phyloP scores from a whole-genome alignment of 2,113 vertebrate genomes.

The Ciconia stormi region DNA sequence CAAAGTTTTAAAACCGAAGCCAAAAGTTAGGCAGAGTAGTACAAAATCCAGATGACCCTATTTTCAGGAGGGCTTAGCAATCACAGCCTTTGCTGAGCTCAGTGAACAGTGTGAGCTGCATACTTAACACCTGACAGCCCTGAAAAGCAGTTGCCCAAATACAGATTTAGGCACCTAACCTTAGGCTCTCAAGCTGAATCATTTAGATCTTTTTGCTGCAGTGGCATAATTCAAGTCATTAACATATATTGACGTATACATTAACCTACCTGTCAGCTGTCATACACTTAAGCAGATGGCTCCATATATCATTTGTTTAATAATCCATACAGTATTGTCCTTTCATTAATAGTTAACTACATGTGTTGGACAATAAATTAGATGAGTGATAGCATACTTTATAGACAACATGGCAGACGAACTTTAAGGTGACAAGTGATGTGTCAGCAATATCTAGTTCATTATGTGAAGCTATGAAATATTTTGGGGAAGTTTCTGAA shows the following conservation, averaged over 20 bases:
- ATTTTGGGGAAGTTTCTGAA: background rate
- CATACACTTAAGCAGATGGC: background rate
- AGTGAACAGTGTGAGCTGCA: background rate
- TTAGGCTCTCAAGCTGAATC: background rate
- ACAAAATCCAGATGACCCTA: background rate
- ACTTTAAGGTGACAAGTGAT: background rate
- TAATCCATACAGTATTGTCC: conserved; percentile 18
- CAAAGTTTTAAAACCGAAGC: background rate
- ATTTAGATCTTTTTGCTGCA: background rate
- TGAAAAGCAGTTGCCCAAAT: background rate
- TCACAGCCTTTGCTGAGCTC: background rate
- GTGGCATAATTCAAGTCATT: conserved; percentile 27
- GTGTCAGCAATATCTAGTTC: background rate
- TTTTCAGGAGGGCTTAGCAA: background rate
- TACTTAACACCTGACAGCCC: background rate
- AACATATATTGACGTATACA: conserved; percentile 33
- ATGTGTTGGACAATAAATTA: conserved; percentile 8
- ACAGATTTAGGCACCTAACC: background rate
- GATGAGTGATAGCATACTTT: background rate
- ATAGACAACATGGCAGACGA: background rate
- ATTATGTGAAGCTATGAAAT: background rate
- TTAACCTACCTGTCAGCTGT: conserved; percentile 25
- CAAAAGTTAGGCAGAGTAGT: background rate
- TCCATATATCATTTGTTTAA: conserved; percentile 40
- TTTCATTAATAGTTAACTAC: conserved; percentile 12